Conservation (phyloP, 2,888 invertebrate species). For the Apamea crenata region DNA sequence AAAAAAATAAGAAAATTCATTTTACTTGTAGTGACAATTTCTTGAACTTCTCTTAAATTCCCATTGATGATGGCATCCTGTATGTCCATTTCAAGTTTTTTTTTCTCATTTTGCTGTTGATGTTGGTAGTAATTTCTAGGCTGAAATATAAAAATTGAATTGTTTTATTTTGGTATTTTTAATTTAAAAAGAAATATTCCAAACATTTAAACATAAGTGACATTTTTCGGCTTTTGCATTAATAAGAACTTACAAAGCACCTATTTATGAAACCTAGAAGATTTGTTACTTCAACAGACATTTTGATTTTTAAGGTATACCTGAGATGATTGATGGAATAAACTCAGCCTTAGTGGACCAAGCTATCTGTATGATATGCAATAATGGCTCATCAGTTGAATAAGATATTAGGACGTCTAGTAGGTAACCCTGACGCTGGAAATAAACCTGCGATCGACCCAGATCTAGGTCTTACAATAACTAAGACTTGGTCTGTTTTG, state of each 20-base stretch:
- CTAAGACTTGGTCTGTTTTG: background rate
- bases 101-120: conserved; percentile 73
- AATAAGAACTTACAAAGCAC: background rate
- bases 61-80: conserved; percentile 85
- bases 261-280: background rate
- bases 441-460: conserved; percentile 25
- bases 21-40: conserved; percentile 76
- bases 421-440: background rate
- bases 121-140: conserved; percentile 68
- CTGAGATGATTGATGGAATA: background rate
- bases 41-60: conserved; percentile 77
- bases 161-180: background rate
- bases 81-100: conserved; percentile 80
- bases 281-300: background rate
- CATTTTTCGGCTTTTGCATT: background rate
- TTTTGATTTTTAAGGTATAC: background rate
- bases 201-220: background rate
- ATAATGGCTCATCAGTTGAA: background rate
- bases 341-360: background rate
- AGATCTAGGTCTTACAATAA: conserved; percentile 4
- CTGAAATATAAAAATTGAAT: conserved; percentile 64
- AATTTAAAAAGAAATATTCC: background rate
- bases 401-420: background rate
- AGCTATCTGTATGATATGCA: background rate
- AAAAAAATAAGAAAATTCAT: too few relatives aligned